These are phyloP conservation scores for Phaenicophaeus curvirostris DNA, from an alignment of 2,797 vertebrate genomes.

Conservation along the genomic window DNA sequence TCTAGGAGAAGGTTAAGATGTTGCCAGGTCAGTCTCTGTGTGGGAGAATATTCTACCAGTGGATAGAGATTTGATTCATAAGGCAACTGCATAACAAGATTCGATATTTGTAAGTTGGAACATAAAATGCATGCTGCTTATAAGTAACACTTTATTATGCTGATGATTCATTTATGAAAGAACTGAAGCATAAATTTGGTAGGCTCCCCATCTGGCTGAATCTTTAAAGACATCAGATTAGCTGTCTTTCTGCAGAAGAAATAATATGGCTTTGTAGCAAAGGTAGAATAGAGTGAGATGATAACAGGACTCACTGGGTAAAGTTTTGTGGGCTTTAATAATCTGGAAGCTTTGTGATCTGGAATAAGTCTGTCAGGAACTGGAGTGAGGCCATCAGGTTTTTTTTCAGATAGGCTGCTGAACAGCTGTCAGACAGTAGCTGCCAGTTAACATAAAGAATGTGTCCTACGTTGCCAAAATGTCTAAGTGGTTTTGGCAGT, in stretches of 20 bases:
- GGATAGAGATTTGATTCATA: background rate
- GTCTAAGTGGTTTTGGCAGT: constrained; percentile 64
- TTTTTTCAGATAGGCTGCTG: constrained; percentile 48
- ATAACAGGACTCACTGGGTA: background rate
- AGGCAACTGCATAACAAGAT: background rate
- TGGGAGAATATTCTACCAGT: background rate
- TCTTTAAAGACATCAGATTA: background rate
- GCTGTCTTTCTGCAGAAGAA: background rate
- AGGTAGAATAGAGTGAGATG: background rate
- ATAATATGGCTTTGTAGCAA: background rate
- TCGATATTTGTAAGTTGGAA: background rate
- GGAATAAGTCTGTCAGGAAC: constrained; percentile 45
- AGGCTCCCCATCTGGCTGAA: background rate
- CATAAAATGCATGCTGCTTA: background rate
- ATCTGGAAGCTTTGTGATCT: constrained; percentile 46
- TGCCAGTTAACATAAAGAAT: constrained; percentile 70
- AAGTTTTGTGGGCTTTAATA: constrained; percentile 7
- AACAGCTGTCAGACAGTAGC: constrained; percentile 66
- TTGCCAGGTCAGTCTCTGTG: background rate
- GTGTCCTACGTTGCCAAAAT: constrained; percentile 30
- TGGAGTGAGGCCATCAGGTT: constrained; percentile 49
- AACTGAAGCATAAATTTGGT: background rate
- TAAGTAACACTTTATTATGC: background rate
- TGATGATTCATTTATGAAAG: background rate
- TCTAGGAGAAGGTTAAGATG: background rate